Conservation (phyloP, 2,797 vertebrate genomes). For the Acropternis orthonyx region DNA sequence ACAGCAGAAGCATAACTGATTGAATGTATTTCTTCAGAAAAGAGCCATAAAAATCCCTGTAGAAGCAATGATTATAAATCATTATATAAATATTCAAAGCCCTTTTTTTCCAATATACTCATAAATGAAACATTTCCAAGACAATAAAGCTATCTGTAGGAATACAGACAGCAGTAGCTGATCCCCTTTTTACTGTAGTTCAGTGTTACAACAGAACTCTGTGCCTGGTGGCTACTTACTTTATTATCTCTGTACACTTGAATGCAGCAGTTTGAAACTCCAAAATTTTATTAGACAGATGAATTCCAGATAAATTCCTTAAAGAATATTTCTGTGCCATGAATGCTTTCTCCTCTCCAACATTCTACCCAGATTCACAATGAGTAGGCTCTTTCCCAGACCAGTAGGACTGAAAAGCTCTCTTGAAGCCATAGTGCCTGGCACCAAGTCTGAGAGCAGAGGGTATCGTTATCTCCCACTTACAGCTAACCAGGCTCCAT, state of each 20-base stretch:
- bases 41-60: background rate
- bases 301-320: background rate
- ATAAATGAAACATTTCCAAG: conserved; percentile 6
- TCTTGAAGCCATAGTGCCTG: background rate
- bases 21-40: conserved; percentile 7
- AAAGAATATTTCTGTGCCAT: background rate
- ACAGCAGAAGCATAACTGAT: background rate
- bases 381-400: background rate
- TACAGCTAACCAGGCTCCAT: background rate
- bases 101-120: background rate
- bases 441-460: background rate
- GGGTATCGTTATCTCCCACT: accelerated
- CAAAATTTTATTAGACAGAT: background rate
- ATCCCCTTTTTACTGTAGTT: background rate
- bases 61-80: background rate
- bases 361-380: background rate
- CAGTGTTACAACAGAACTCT: background rate
- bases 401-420: background rate
- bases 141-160: background rate
- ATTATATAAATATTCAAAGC: background rate
- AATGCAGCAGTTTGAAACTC: background rate
- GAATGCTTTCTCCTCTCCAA: background rate
- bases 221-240: background rate
- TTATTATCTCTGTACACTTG: background rate
- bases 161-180: background rate